Evolutionary conservation across 2,797 vertebrate genomes (phyloP).

Genomic region (Melanotaenia trifasciata): DNA sequence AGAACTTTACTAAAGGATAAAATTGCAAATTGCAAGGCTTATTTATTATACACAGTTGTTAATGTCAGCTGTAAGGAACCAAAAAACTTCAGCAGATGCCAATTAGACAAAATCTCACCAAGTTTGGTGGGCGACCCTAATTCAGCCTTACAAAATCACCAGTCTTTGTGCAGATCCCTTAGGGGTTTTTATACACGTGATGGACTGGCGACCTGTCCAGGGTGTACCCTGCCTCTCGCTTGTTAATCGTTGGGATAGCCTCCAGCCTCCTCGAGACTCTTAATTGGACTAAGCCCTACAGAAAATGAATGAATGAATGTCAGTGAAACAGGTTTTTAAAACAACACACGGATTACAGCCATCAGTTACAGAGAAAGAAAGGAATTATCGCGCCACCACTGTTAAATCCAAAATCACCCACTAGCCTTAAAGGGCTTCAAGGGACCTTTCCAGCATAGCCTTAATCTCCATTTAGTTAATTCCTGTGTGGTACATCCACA

Average conservation of each 20-base stretch:
- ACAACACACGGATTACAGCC: constrained; percentile 76
- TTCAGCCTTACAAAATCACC: constrained; percentile 34
- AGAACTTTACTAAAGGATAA: not conserved
- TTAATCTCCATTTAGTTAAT: constrained; percentile 73
- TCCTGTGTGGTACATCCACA: constrained; percentile 66
- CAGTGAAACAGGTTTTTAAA: constrained; percentile 51
- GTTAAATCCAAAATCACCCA: constrained; percentile 78
- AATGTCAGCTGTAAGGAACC: not conserved
- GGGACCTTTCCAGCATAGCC: constrained; percentile 58
- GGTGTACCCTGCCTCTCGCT: too few species aligned
- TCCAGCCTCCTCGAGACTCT: too few species aligned
- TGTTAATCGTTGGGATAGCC: too few species aligned
- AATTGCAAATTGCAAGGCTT: not conserved
- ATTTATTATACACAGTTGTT: not conserved
- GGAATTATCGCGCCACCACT: constrained; percentile 67
- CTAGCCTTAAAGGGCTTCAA: constrained; percentile 67
- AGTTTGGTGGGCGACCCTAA: constrained; percentile 16
- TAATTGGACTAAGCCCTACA: too few species aligned
- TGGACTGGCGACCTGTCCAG: too few species aligned
- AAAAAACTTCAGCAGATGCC: constrained; percentile 12
- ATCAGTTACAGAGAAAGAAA: constrained; percentile 73
- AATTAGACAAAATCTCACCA: constrained; percentile 17
- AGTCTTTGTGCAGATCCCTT: constrained; percentile 32
- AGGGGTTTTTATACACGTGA: constrained; percentile 43
- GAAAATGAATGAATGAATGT: constrained; percentile 13